These are phyloP conservation scores for Cyprinodon variegatus DNA, from an alignment of 2,113 vertebrate genomes.

Conservation along the genomic window DNA sequence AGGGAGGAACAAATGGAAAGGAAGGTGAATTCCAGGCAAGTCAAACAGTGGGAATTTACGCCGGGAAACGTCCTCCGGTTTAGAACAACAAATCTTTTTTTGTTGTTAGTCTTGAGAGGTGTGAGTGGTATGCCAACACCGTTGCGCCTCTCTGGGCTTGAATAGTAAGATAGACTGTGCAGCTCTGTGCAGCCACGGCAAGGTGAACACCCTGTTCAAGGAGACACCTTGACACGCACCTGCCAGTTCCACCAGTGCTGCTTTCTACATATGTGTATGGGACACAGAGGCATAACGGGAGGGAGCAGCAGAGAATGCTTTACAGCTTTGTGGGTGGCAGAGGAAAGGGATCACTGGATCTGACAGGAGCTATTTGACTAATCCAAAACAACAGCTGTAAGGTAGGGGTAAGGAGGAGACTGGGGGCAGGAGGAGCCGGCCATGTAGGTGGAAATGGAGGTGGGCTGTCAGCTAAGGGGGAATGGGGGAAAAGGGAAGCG, in stretches of 20 bases:
- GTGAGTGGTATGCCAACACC: constrained; percentile 62
- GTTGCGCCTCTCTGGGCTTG: constrained; percentile 65
- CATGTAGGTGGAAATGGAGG: constrained; percentile 1
- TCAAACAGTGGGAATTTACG: constrained; percentile 50
- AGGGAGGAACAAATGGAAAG: constrained; percentile 37
- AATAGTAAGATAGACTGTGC: constrained; percentile 51
- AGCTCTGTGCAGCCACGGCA: constrained; percentile 29
- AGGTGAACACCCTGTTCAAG: constrained; percentile 34
- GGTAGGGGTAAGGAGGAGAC: constrained; percentile 64
- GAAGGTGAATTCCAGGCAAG: constrained; percentile 58
- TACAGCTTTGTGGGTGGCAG: constrained; percentile 78
- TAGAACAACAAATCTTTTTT: constrained; percentile 65
- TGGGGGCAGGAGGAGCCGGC: constrained; percentile 12
- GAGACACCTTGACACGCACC: constrained; percentile 74
- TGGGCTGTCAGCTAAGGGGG: constrained; percentile 34
- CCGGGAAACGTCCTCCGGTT: constrained; percentile 33
- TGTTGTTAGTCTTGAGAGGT: constrained; percentile 55
- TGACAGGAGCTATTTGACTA: constrained; percentile 85
- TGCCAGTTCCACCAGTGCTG: constrained; percentile 59
- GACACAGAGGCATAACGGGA: constrained; percentile 16
- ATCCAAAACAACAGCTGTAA: constrained; percentile 86
- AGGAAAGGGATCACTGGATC: constrained; percentile 78
- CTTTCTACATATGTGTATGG: constrained; percentile 31
- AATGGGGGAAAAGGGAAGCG: constrained; percentile 36
- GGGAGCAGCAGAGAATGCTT: constrained; percentile 36